Conservation (phyloP, 2,113 vertebrate genomes). For the Coturnix japonica region DNA sequence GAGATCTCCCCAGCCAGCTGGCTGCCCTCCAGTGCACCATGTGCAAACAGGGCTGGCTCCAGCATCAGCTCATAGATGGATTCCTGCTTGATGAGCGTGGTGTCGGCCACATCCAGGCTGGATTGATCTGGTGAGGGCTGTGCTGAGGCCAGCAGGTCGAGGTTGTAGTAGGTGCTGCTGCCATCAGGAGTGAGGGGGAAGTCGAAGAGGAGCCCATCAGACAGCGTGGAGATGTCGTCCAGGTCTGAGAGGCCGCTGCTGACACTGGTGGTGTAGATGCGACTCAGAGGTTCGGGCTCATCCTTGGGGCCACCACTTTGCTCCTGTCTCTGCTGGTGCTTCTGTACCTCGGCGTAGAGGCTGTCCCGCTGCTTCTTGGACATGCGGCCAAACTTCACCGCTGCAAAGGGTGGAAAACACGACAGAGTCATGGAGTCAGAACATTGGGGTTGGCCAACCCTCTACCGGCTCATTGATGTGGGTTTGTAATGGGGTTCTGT, state of each 20-base stretch:
- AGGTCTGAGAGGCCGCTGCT: constrained; percentile 83
- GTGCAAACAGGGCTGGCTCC: constrained; percentile 80
- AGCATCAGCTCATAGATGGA: constrained; percentile 83
- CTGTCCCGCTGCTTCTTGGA: constrained; percentile 94
- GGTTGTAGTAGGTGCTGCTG: constrained; percentile 80
- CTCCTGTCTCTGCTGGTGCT: constrained; percentile 90
- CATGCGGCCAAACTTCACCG: constrained; percentile 95
- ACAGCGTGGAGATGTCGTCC: constrained; percentile 85
- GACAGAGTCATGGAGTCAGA: not conserved
- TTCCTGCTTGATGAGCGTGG: constrained; percentile 84
- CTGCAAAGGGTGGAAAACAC: constrained; percentile 43
- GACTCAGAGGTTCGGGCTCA: constrained; percentile 45
- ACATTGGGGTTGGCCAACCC: not conserved
- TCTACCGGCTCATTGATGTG: too few species aligned
- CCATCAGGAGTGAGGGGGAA: constrained; percentile 87
- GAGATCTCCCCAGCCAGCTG: constrained; percentile 78
- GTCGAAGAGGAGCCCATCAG: constrained; percentile 87
- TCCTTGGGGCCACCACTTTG: constrained; percentile 69
- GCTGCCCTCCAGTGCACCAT: constrained; percentile 23
- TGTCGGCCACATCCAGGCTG: constrained; percentile 81
- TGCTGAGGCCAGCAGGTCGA: constrained; percentile 84
- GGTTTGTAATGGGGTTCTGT: too few species aligned
- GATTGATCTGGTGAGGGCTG: constrained; percentile 87
- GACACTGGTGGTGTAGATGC: constrained; percentile 84
- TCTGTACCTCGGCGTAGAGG: constrained; percentile 92